Conservation (phyloP, 1,140 invertebrate genomes). For the Drosophila ercepeae region DNA sequence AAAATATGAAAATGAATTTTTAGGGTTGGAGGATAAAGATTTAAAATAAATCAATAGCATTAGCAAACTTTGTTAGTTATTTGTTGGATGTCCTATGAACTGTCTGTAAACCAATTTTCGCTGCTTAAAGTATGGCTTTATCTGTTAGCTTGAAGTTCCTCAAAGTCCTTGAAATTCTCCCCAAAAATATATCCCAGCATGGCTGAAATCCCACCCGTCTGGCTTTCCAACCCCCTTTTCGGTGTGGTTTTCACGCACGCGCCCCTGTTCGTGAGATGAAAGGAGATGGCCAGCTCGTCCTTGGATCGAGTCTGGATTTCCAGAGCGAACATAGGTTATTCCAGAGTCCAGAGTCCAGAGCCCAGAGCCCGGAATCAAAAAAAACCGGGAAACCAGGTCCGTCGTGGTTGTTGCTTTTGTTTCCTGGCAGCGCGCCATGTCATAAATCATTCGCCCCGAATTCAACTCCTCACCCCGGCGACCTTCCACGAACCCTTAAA, state of each 20-base stretch:
- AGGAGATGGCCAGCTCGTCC: conserved; percentile 34
- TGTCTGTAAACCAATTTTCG: no score
- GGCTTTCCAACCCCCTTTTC: conserved; percentile 39
- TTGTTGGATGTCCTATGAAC: no score
- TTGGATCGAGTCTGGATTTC: conserved; percentile 65
- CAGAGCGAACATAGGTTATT: conserved; percentile 56
- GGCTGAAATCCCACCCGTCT: conserved; percentile 25
- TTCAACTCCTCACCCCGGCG: conserved; percentile 9
- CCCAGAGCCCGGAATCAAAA: background rate
- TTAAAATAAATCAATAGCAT: no score
- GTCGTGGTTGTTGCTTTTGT: conserved; percentile 11
- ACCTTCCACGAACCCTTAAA: conserved; percentile 71
- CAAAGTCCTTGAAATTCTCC: conserved; percentile 30
- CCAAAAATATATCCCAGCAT: conserved; percentile 25
- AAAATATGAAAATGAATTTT: conserved; percentile 28
- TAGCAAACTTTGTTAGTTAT: no score
- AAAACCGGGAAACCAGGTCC: background rate
- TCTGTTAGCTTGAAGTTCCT: background rate
- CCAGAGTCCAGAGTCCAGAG: conserved; percentile 30
- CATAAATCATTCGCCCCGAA: conserved; percentile 63
- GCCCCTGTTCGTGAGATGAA: conserved; percentile 45
- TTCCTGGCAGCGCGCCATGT: conserved; percentile 64
- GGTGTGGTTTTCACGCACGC: conserved; percentile 53
- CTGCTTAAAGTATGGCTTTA: background rate
- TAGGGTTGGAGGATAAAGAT: background rate